Percentiles rank a stretch among this genome's conserved stretches.
Conservation (phyloP, 2,797 vertebrate species). For the Rhabdophis nuchalis region DNA sequence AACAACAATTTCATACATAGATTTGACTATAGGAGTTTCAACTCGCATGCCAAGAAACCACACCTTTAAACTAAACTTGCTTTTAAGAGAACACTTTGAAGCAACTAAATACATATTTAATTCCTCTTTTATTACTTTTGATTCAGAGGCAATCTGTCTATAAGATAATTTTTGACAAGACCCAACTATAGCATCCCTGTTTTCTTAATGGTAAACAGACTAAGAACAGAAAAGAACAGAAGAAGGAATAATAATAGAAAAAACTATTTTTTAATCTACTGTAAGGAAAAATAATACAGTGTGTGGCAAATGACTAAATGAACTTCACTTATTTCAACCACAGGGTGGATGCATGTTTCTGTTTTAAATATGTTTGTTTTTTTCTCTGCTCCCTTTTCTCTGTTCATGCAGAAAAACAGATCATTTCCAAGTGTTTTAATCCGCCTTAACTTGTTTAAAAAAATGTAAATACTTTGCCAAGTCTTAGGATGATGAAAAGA, state of each 20-base stretch:
- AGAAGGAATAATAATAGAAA: not conserved
- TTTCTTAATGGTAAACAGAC: constrained; percentile 8
- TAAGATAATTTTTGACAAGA: constrained; percentile 42
- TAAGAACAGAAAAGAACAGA: not conserved
- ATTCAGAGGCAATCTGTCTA: constrained; percentile 47
- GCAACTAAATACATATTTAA: constrained; percentile 49
- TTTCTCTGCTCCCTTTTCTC: not conserved
- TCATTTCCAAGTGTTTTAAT: constrained; percentile 1
- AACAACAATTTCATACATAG: not conserved
- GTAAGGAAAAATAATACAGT: not conserved
- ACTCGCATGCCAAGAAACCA: constrained; percentile 28
- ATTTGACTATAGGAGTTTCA: constrained; percentile 37
- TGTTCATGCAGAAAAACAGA: not conserved
- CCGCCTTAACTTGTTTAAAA: constrained; percentile 15
- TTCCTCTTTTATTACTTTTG: constrained; percentile 47
- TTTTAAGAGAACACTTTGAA: constrained; percentile 38
- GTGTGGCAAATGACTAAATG: not conserved
- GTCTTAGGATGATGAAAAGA: not conserved
- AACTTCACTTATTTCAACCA: not conserved
- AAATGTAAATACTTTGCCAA: constrained; percentile 13
- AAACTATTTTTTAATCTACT: not conserved
- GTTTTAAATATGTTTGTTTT: constrained; percentile 3
- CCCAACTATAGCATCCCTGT: constrained; percentile 5
- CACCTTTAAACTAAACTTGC: constrained; percentile 42
- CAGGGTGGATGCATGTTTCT: not conserved